Evolutionary conservation across 2,113 vertebrate species (phyloP), one percentile per base, ranked within the genome.

Genomic region (Atlantisia rogersi): DNA sequence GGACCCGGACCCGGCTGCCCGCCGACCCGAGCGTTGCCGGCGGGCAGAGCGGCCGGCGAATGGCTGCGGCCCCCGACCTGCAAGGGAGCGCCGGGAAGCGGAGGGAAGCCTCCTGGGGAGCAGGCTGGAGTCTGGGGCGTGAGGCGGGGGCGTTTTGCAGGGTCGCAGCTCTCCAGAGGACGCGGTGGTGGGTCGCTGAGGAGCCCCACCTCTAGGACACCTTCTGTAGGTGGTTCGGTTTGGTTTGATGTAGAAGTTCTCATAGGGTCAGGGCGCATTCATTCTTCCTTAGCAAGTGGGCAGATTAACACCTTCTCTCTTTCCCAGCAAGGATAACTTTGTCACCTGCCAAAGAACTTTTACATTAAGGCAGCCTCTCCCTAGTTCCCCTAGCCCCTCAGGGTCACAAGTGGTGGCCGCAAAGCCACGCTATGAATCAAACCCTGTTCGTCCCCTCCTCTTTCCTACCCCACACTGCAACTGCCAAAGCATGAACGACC

Each of bases 171-270:
- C 31, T 64, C 9, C 37, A 3, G 21, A 25, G 68, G 37, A 6
- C 21, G 1, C 5, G 53, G 4, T 6, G 20, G 73, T 26, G 44
- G n/a, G 2, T 15, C 13, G 2, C 32, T 9, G 28, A 10, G 32
- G 40, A 44, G 4, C 19, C 35, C 14, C 21, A 4, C 15, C 53
- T 26, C 46, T 8, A 19, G 68, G 48, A 44, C 44, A 12, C 4
- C 16, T 3, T 17, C 64, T 5, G 5, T 25, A 5, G 1, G 2
- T 0, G 22, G 3, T 11, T 32, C 44, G 1, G 9, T 32, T 17
- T 19, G 12, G 6, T 14, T 39, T 32, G 15, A 64, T 19, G 7
- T 29, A 28, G 15, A 50, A 31, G 31, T 9, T 81, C 25, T 15
- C 24, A 37, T 11, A 7, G 46, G 22, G 48, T 5, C 78, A 5